Percentiles rank a stretch among this genome's conserved stretches.
These are phyloP conservation scores for Notospermus geniculatus DNA, from an alignment of 1,140 invertebrate genomes.

Conservation along the genomic window DNA sequence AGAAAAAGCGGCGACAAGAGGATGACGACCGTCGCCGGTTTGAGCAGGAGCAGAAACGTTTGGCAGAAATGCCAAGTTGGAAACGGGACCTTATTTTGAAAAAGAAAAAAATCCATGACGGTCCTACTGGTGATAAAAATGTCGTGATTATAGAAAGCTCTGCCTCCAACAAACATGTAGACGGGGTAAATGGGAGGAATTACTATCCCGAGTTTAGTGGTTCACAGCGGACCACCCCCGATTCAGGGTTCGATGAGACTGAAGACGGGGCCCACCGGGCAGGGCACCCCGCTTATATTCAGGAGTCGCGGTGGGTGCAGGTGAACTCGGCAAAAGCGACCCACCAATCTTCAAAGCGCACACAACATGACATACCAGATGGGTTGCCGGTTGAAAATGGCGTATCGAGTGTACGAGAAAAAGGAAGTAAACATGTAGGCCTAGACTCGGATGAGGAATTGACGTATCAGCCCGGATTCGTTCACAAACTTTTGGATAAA, in stretches of 20 bases:
- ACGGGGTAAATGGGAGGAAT: background rate
- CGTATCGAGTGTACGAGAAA: background rate
- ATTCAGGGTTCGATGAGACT: slow-evolving; percentile 2
- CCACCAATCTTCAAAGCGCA: no score
- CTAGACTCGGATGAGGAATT: slow-evolving; percentile 40
- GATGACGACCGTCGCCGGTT: slow-evolving; percentile 15
- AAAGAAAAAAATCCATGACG: slow-evolving; percentile 13
- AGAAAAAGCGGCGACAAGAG: slow-evolving; percentile 19
- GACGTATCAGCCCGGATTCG: slow-evolving; percentile 47
- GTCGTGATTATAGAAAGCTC: background rate
- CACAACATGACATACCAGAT: no score
- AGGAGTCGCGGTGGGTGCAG: no score
- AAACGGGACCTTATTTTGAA: slow-evolving; percentile 22
- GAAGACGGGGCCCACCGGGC: background rate
- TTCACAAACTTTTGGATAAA: slow-evolving; percentile 44
- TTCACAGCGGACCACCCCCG: background rate
- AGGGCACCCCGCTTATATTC: no score
- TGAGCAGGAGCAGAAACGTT: slow-evolving; percentile 15
- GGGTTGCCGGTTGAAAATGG: no score
- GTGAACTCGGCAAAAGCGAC: no score
- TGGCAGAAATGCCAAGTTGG: slow-evolving; percentile 28
- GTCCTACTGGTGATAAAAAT: background rate
- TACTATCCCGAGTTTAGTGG: slow-evolving; percentile 3
- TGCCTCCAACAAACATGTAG: background rate
- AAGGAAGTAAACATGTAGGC: slow-evolving; percentile 11